These are phyloP conservation scores for Indicator indicator DNA, from an alignment of 2,113 vertebrate species.

Conservation along the genomic window DNA sequence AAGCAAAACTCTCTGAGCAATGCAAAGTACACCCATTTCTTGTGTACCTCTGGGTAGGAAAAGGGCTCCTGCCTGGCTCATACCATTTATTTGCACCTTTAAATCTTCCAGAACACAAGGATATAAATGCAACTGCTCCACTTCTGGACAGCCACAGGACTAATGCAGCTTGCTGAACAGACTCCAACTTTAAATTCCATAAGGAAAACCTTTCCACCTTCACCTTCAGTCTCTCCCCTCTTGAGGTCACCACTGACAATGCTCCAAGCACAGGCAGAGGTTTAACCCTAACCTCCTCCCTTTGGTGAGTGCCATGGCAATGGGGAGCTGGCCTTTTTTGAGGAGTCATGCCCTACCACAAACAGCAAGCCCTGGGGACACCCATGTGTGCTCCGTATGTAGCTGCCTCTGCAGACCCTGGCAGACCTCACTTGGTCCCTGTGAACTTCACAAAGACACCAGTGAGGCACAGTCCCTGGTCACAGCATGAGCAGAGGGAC, in stretches of 20 bases:
- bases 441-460: fast-evolving
- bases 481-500: background rate
- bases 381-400: fast-evolving
- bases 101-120: background rate
- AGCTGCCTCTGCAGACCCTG: background rate
- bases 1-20: background rate
- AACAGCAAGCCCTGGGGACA: background rate
- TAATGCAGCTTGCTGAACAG: background rate
- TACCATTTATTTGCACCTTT: background rate
- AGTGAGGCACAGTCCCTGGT: background rate
- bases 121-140: background rate
- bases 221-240: background rate
- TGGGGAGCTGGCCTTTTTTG: background rate
- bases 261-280: too few relatives aligned
- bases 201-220: background rate
- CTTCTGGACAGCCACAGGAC: background rate
- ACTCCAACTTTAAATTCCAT: background rate
- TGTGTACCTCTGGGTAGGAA: background rate
- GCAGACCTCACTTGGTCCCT: background rate
- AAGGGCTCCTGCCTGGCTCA: fast-evolving
- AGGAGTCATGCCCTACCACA: fast-evolving
- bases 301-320: background rate
- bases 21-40: background rate
- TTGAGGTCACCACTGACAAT: background rate
- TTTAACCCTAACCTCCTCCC: background rate